Evolutionary conservation across 2,113 vertebrate genomes (phyloP).

Genomic region (Pteronura brasiliensis): DNA sequence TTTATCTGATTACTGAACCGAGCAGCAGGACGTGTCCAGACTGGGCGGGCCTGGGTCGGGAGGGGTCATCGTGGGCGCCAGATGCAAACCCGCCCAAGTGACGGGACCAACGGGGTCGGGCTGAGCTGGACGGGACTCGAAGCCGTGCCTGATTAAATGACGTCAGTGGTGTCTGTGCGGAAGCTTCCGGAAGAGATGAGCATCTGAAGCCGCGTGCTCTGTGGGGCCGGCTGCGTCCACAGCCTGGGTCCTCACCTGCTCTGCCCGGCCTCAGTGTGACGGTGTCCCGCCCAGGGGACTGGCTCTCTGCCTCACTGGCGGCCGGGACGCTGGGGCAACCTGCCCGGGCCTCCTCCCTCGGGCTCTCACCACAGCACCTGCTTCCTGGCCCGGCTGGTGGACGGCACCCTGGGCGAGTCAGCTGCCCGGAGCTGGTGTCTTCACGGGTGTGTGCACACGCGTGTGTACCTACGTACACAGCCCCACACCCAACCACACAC

Average conservation of each 20-base stretch:
- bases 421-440: background rate
- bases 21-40: rapidly evolving
- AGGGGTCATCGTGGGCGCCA: rapidly evolving
- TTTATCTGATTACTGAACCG: background rate
- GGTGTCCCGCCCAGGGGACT: too few relatives aligned
- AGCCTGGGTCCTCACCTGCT: too few relatives aligned
- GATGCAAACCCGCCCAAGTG: background rate
- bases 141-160: too few relatives aligned
- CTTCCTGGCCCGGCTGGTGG: background rate
- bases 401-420: too few relatives aligned
- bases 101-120: background rate
- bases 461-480: background rate
- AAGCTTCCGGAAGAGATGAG: too few relatives aligned
- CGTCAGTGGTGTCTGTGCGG: too few relatives aligned
- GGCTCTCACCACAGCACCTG: background rate
- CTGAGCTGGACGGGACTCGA: background rate
- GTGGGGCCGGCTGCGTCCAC: too few relatives aligned
- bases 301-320: too few relatives aligned
- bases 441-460: background rate
- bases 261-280: too few relatives aligned
- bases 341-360: background rate
- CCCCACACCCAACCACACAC: too few relatives aligned
- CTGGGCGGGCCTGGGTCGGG: background rate
- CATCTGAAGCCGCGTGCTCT: too few relatives aligned
- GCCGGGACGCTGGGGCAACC: too few relatives aligned